These are phyloP conservation scores for Phengaris arion DNA, from an alignment of 2,888 invertebrate species.

Conservation along the genomic window DNA sequence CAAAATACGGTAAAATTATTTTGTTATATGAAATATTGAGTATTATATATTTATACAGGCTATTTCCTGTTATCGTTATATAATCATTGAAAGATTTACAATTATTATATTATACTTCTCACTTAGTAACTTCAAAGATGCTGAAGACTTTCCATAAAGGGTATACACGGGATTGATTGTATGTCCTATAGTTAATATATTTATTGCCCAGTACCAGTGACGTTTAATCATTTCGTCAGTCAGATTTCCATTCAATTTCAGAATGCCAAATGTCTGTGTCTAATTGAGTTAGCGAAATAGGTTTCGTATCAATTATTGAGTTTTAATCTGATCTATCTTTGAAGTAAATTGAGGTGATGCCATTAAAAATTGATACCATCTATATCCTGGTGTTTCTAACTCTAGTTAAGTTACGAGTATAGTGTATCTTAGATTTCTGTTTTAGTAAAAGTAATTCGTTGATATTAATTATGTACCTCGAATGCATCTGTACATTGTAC, in stretches of 20 bases:
- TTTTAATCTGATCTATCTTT: conserved; percentile 9
- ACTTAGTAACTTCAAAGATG: conserved; percentile 23
- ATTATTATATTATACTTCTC: conserved; percentile 12
- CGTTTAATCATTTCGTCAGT: no score
- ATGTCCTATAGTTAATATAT: conserved; percentile 20
- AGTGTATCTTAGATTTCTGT: conserved; percentile 3
- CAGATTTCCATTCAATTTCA: conserved; percentile 30
- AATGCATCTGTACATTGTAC: not conserved
- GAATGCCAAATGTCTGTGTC: conserved; percentile 22
- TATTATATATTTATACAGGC: no score
- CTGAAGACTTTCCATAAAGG: conserved; percentile 3
- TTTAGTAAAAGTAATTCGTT: not conserved
- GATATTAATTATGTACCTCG: not conserved
- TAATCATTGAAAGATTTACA: not conserved
- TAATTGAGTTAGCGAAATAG: conserved; percentile 23
- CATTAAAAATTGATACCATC: conserved; percentile 16
- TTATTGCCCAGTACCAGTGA: conserved; percentile 32
- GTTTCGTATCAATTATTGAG: conserved; percentile 20
- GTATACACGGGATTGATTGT: conserved; percentile 21
- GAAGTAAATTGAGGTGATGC: conserved; percentile 13
- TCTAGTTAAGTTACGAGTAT: conserved; percentile 10
- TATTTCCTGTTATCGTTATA: no score
- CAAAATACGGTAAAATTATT: no score
- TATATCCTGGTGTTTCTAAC: not conserved
- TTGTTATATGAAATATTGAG: no score